Base-by-base conservation (phyloP, 2,888 invertebrate genomes). In the Corbicula japonica region DNA sequence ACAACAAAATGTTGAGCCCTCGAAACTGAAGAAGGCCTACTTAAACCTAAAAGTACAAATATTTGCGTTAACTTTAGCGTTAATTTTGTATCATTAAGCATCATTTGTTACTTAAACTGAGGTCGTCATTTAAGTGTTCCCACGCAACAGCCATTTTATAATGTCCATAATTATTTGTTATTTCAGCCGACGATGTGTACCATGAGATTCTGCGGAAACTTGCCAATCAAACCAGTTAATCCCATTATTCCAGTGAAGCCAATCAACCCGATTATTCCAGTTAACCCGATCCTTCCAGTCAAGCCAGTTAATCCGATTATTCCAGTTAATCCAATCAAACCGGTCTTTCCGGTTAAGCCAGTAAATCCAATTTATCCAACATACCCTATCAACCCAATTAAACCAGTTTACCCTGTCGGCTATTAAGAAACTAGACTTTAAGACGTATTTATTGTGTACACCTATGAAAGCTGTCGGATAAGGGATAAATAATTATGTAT, bases 161-260 rank as follows among this genome's bases (percentile, higher is more conserved):
- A 5, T 48, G 48, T 48, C 6, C 21, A 48, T 48, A 48, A 15
- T n/a, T 15, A 48, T 21, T 48, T 15, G 8, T 48, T n/a, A n/a
- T 66, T 66, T 3, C 54, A 66, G 66, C 66, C 56, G 0, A 44
- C 54, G 30, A 5, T 68, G 28, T 68, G 68, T n/a, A 68, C 68
- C 1, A 28, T 38, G 44, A 56, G 56, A 56, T 41, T 4, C 23
- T 68, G 68, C 30, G 68, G 68, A 30, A 28, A 52, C 26, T 12
- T 21, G 12, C 6, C 28, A 23, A 50, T 50, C 23, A 2, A 50
- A 10, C 46, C 62, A 48, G 21, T 62, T 21, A 44, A 30, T 8
- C 62, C 46, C 2, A 35, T 61, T 26, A 21, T 18, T 18, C 61
- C 60, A 21, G 35, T 60, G 12, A 38, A 60, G 12, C 61, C 61